Evolutionary conservation across 2,888 invertebrate species (phyloP).

Genomic region (Cerastis leucographa): DNA sequence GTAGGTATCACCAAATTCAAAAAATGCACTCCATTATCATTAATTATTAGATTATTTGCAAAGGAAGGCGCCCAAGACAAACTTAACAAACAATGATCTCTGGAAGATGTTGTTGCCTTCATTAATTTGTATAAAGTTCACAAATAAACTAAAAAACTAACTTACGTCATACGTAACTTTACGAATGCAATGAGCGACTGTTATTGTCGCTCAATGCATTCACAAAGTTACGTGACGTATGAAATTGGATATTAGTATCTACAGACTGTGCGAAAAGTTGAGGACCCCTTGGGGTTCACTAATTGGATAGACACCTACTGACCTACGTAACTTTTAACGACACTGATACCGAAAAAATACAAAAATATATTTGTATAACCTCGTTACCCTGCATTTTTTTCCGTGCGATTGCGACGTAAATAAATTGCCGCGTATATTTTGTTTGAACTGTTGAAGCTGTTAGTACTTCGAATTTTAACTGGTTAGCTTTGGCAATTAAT

Average conservation of each 20-base stretch:
- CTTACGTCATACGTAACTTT: no score
- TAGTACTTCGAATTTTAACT: neutral
- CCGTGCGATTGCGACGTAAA: neutral
- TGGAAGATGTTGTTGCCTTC: neutral
- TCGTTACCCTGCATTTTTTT: conserved; percentile 14
- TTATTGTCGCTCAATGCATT: conserved; percentile 10
- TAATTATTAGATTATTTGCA: neutral
- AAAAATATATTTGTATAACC: neutral
- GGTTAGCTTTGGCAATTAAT: neutral
- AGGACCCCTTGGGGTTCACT: conserved; percentile 6
- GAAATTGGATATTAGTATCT: neutral
- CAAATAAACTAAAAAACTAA: neutral
- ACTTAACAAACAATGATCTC: neutral
- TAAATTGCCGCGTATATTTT: neutral
- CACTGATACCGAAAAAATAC: conserved; percentile 12
- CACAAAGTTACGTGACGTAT: conserved; percentile 10
- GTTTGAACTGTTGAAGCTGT: neutral
- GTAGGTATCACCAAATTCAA: neutral
- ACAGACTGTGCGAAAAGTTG: conserved; percentile 3
- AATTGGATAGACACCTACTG: conserved; percentile 30
- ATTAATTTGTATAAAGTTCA: neutral
- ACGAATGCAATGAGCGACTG: no score
- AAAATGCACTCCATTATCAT: neutral
- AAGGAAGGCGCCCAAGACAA: neutral
- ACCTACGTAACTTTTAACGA: conserved; percentile 27